Conservation (phyloP, 2,797 vertebrate genomes). For the Intellagama lesueurii region DNA sequence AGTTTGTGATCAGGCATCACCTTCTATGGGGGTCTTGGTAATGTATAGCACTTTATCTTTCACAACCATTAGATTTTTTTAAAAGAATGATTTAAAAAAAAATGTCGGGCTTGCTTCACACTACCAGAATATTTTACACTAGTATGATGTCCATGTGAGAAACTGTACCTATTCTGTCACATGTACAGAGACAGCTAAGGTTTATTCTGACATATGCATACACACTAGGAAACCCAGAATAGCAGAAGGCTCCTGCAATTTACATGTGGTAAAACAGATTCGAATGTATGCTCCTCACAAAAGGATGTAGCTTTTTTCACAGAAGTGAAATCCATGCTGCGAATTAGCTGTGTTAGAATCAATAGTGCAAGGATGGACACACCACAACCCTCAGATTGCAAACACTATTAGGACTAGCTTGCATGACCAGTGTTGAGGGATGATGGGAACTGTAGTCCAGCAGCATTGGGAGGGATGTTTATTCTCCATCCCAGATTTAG, state of each 20-base stretch:
- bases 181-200: too few relatives aligned
- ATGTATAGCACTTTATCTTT: too few relatives aligned
- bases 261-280: not conserved
- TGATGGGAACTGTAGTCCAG: not conserved
- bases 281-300: not conserved
- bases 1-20: not conserved
- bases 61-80: too few relatives aligned
- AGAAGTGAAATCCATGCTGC: conserved; percentile 8
- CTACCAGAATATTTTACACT: not conserved
- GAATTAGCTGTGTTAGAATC: not conserved
- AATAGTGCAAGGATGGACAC: not conserved
- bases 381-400: not conserved
- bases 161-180: not conserved
- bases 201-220: not conserved
- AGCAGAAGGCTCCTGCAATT: not conserved
- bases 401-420: not conserved
- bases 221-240: not conserved
- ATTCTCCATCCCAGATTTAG: not conserved
- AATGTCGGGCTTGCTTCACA: not conserved
- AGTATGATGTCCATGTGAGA: not conserved
- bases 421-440: not conserved
- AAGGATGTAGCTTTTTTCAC: not conserved
- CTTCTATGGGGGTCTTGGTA: too few relatives aligned
- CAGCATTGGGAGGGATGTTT: not conserved
- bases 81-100: too few relatives aligned